phyloP scores from a whole-genome alignment of 2,797 vertebrate genomes.

The Coilia nasus region DNA sequence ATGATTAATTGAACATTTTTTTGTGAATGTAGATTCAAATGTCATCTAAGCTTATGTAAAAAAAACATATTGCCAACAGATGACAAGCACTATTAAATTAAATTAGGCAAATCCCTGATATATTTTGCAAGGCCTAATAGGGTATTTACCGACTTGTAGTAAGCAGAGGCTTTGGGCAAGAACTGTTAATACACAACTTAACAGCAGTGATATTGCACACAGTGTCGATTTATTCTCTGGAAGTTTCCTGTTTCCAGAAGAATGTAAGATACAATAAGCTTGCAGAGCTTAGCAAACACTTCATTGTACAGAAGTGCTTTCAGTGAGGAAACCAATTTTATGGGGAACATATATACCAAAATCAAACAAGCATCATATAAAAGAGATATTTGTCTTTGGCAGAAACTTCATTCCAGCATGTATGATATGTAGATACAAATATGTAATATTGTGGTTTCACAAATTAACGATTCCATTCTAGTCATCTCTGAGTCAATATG shows the following conservation, averaged over 20 bases:
- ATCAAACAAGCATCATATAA: neutral
- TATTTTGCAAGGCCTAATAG: slow-evolving; percentile 7
- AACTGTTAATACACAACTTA: neutral
- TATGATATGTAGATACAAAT: neutral
- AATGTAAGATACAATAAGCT: neutral
- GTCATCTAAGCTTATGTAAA: neutral
- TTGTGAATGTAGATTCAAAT: slow-evolving; percentile 4
- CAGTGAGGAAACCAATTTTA: neutral
- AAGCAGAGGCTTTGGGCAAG: neutral
- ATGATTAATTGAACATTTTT: neutral
- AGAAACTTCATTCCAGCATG: neutral
- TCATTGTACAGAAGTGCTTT: neutral
- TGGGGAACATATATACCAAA: neutral
- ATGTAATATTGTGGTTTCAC: neutral
- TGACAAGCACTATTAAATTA: slow-evolving; percentile 24
- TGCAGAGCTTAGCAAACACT: neutral
- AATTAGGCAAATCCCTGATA: slow-evolving; percentile 14
- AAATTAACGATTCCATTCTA: neutral
- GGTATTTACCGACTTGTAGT: slow-evolving; percentile 2
- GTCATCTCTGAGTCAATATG: neutral
- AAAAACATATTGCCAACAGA: slow-evolving; percentile 2
- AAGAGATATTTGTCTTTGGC: neutral
- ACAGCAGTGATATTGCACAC: neutral
- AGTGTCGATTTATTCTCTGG: neutral
- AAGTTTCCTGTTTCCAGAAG: neutral